Base-by-base conservation (phyloP, 1,140 invertebrate genomes). In the Eriosoma lanigerum region DNA sequence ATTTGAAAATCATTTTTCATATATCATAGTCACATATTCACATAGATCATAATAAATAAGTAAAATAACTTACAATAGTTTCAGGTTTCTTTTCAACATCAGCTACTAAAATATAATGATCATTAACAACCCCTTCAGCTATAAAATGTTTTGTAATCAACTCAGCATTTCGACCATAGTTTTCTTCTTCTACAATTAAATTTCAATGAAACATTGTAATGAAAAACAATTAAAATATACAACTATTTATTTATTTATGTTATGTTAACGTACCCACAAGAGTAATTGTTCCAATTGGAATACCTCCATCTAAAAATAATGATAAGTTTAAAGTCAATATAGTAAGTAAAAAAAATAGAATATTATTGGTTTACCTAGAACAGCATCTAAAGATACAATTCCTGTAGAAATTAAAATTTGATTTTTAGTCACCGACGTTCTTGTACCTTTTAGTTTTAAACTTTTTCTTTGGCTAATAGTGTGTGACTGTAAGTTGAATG, bases 391-490 rank as follows among this genome's bases (percentile, higher is more conserved):
- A 0, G 75, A 78, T 9, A 78, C 38, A 17, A 78, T 62, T 50
- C 75, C 56, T 4, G 75, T 46, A 44, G 75, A 78, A 78, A 78
- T 58, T 12, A 78, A 38, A 26, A 78, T 62, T 78, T 78, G 75
- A 29, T 78, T 62, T 78, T 78, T 78, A n/a, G 56, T 48, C 6
- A 78, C 75, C 17, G 75, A 78, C 0, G 75, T 26, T 78, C 62
- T 78, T 62, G 75, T 78, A 78, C 75, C 75, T 19, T 26, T 62
- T 29, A 78, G 17, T 19, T 78, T 78, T n/a, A 78, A 46, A 78
- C 21, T 78, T 48, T 78, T 78, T 78, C 75, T 78, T 48, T 78
- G 75, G 15, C 52, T 78, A n/a, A 78, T 78, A 26, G 75, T 78
- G 8, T 78, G 75, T 1, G 38, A 56, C 3, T 78, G 73, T 44